A percentile compares a stretch with the other conserved stretches of the same genome.
Evolutionary conservation across 1,140 invertebrate genomes (phyloP).

Genomic region (Drosophila varians): DNA sequence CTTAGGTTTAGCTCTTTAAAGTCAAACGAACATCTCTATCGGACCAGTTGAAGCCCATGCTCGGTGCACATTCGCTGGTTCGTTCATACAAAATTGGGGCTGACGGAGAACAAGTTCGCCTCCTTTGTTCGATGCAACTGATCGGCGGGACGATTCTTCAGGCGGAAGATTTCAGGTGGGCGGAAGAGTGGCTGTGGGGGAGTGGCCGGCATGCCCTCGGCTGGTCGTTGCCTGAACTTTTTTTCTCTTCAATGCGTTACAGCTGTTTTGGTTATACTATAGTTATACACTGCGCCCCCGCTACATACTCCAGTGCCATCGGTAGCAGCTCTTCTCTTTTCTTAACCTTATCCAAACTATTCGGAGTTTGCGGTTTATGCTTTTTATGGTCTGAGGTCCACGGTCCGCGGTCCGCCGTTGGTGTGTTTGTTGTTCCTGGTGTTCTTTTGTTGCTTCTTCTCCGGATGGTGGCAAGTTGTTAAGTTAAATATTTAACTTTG

Average conservation of each 20-base stretch:
- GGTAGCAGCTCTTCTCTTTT: neutral
- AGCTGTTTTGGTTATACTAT: constrained; percentile 53
- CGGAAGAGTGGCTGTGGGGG: neutral
- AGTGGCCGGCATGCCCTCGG: constrained; percentile 25
- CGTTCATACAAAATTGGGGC: constrained; percentile 44
- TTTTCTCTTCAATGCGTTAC: constrained; percentile 41
- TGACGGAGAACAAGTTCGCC: constrained; percentile 62
- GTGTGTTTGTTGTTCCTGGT: constrained; percentile 18
- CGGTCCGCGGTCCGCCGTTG: constrained; percentile 22
- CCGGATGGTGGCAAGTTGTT: constrained; percentile 67
- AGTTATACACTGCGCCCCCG: constrained; percentile 29
- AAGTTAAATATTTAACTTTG: constrained; percentile 77
- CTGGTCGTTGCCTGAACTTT: constrained; percentile 41
- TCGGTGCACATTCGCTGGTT: constrained; percentile 33
- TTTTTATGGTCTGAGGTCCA: constrained; percentile 59
- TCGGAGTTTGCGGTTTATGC: constrained; percentile 56
- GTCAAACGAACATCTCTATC: constrained; percentile 9
- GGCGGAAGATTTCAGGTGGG: constrained; percentile 2
- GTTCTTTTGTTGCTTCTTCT: constrained; percentile 41
- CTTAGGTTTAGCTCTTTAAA: neutral
- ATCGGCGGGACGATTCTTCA: constrained; percentile 1
- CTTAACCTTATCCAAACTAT: constrained; percentile 29
- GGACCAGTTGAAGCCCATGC: constrained; percentile 53
- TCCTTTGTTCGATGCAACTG: constrained; percentile 59
- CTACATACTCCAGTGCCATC: constrained; percentile 2